phyloP scores from a whole-genome alignment of 1,140 invertebrate species.

The Drosophila pseudoobscura region DNA sequence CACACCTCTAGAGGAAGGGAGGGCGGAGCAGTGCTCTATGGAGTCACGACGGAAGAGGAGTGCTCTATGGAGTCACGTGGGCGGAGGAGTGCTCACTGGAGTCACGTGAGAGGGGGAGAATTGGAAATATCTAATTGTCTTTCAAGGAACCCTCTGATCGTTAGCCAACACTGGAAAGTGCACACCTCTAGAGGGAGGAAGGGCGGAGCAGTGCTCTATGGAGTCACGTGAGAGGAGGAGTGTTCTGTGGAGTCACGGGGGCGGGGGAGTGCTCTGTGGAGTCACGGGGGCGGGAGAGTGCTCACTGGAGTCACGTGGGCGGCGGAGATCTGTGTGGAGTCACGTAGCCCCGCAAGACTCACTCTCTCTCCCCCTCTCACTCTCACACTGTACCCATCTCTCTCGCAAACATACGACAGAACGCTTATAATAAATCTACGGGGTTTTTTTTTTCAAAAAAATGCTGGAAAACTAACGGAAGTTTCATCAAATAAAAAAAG shows the following conservation, averaged over 20 bases:
- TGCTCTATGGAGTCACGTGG: too few relatives aligned
- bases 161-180: not conserved
- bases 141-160: too few relatives aligned
- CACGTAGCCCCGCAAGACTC: constrained; percentile 14
- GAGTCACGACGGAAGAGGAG: too few relatives aligned
- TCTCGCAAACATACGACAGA: constrained; percentile 31
- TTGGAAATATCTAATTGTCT: too few relatives aligned
- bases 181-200: not conserved
- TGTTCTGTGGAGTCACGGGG: too few relatives aligned
- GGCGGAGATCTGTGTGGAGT: not conserved
- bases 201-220: too few relatives aligned
- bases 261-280: too few relatives aligned
- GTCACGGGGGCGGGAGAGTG: too few relatives aligned
- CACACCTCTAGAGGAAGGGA: not conserved
- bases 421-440: constrained; percentile 65
- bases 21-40: too few relatives aligned
- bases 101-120: too few relatives aligned
- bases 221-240: too few relatives aligned
- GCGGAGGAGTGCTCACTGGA: too few relatives aligned
- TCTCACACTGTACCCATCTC: not conserved
- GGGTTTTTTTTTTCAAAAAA: constrained; percentile 32
- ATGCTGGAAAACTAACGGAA: constrained; percentile 52
- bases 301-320: constrained; percentile 1
- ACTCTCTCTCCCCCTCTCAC: not conserved
- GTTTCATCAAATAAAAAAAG: constrained; percentile 50